Base-by-base conservation (phyloP, 2,888 invertebrate genomes). In the Napeogenes sylphis region DNA sequence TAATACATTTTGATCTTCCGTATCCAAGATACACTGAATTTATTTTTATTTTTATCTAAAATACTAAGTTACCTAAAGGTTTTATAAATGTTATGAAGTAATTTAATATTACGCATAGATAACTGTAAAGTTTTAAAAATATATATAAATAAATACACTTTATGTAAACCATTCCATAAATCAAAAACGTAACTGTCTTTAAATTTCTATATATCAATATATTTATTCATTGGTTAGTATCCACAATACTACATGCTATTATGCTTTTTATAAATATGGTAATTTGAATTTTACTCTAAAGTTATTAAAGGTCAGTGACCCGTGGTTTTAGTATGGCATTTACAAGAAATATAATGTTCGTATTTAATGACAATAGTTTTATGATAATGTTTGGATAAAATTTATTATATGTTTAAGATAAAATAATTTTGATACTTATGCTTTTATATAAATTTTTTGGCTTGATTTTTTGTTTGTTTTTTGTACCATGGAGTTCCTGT, bases 211-310 rank as follows among this genome's bases (percentile, higher is more conserved):
- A 4, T 46, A 60, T 51, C 55, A 51, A 45, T 58, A 61, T 64
- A 61, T 61, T 56, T 64, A 59, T 65, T 63, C 54, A 57, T 57
- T 45, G 55, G 42, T 47, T 54, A 4, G 21, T 62, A 47, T 59
- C 61, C 63, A 63, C 61, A 60, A 63, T 63, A 63, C 63, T 60
- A 63, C 47, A 63, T 54, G 62, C 59, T 55, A 59, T 62, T 62
- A 59, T 66, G 54, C 45, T 65, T 69, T 68, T 66, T 65, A 70
- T 69, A 68, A 67, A 68, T 69, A 68, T 71, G 67, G 63, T 62
- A 64, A 68, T 69, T 55, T 53, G 45, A 61, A 64, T 64, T 70
- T 65, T 55, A 64, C 55, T 62, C 53, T 59, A 64, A 62, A 62
- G 65, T 57, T 69, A 63, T 63, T 65, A 66, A 62, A 56, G 63